Base-by-base conservation (phyloP, 2,113 vertebrate genomes). In the Aphelocoma coerulescens region DNA sequence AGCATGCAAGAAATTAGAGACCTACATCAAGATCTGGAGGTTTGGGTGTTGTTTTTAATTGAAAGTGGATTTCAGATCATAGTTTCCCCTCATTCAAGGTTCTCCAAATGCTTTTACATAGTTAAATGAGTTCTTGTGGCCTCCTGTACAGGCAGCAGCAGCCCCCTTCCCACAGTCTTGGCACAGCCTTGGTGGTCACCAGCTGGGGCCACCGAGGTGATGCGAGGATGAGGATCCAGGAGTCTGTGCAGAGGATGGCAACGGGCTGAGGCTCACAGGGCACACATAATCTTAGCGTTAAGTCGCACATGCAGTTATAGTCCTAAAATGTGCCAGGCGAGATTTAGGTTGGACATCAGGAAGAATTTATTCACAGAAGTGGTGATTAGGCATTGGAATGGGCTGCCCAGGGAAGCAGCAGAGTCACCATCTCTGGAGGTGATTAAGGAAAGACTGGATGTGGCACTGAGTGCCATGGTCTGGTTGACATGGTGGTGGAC, bases 1-100 rank as follows among this genome's bases (percentile, higher is more conserved):
- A 95, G 66, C 0, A 8, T 76, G 88, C 58, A 82, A 96, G 67
- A 95, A 96, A 97, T 96, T 91, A 95, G 91, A 96, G 89, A 88
- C 89, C 63, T 91, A 89, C 82, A 94, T 90, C 87, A 80, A 83
- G 96, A 95, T 95, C 79, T 88, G 54, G 95, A 83, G 85, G 78
- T 93, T 66, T 94, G 68, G 66, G 35, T 30, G 26, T 68, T 65
- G 61, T 57, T 82, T 87, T 92, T 87, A 88, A 88, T 80, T 63
- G 75, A 77, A 91, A 89, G 84, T 3, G 67, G 39, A 88, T 91
- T 91, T 96, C 33, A 52, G 39, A 57, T 28, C 5, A 14, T 18
- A 41, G 55, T 76, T 91, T 73, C 71, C 71, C 65, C 30, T 80
- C 67, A 51, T 37, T 78, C 51, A 66, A 73, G 87, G 54, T 68